Base-by-base conservation (phyloP, 1,140 invertebrate genomes). In the Microplitis demolitor region DNA sequence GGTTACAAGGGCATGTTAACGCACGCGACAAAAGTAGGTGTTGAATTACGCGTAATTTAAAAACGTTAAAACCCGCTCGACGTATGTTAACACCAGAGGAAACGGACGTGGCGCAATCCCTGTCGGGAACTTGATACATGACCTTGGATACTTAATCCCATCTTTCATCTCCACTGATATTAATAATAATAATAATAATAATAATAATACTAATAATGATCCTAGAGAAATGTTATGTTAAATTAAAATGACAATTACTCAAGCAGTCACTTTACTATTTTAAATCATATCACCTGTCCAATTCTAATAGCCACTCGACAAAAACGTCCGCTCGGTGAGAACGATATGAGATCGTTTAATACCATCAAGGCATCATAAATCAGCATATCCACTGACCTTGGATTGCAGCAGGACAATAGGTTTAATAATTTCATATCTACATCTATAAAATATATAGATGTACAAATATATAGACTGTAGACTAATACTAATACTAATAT, bases 91-190 rank as follows among this genome's bases (percentile, higher is more conserved):
- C 63, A 45, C 51, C 5, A n/a, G 51, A 71, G 39, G 54, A 63
- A 74, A 72, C 75, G 75, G 75, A 76, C 72, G 69, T 77, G 64
- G 64, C 74, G 74, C 69, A 75, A 77, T 56, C 31, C 45, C 62
- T n/a, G 50, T 64, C 45, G 60, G 74, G 74, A 77, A 77, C 74
- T 77, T 77, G 76, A 77, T 75, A 75, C 76, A 75, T 74, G 76
- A 77, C 76, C 76, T 71, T 77, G 74, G 39, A 13, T 39, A 50
- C 53, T 54, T 54, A 54, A 54, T 54, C 53, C 53, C 53, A 14
- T 54, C 39, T 45, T 45, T 45, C 39, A 45, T 45, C 39, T 45
- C 11, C 39, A n/a, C 13, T 54, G 16, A 54, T 54, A 54, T 14
- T 54, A n/a, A 54, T 54, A 14, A 24, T 54, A 5, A 54, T 54